Percentiles rank a stretch among this genome's conserved stretches.
Evolutionary conservation across 2,888 invertebrate genomes (phyloP).

Genomic region (Hyles lineata): DNA sequence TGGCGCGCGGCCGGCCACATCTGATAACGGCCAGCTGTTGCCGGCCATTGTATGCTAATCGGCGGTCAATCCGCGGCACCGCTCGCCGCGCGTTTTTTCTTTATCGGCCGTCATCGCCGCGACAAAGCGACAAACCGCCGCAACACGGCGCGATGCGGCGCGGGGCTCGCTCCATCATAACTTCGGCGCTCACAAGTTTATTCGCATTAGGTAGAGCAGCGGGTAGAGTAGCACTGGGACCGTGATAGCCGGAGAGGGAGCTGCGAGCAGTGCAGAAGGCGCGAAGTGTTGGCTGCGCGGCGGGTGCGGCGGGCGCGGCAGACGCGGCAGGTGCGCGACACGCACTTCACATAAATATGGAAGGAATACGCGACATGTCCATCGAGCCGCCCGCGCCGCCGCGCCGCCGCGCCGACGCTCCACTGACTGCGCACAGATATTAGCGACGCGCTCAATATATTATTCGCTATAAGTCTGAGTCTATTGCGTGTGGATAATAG

Average conservation of each 20-base stretch:
- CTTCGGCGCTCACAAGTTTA: not conserved
- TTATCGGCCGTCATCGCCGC: slow-evolving; percentile 28
- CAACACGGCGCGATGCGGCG: not conserved
- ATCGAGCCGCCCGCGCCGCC: not conserved
- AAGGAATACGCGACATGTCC: slow-evolving; percentile 36
- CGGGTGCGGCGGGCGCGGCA: not conserved
- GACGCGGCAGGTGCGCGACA: slow-evolving; percentile 45
- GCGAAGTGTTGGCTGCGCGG: not conserved
- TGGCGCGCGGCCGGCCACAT: slow-evolving; percentile 22
- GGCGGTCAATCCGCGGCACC: slow-evolving; percentile 37
- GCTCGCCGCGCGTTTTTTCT: slow-evolving; percentile 20
- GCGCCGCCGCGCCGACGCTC: not conserved
- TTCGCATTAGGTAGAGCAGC: not conserved
- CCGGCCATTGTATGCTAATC: slow-evolving; percentile 68
- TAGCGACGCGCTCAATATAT: not conserved
- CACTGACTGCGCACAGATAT: not conserved
- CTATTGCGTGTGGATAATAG: no score
- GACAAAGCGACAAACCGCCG: not conserved
- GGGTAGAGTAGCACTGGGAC: not conserved
- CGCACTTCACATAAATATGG: slow-evolving; percentile 44
- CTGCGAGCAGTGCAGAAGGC: not conserved
- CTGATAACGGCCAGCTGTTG: slow-evolving; percentile 51
- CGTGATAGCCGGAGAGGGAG: not conserved
- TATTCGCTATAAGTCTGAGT: not conserved
- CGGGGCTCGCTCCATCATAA: not conserved